Conservation (phyloP, 1,140 invertebrate species). For the Solenopsis invicta region DNA sequence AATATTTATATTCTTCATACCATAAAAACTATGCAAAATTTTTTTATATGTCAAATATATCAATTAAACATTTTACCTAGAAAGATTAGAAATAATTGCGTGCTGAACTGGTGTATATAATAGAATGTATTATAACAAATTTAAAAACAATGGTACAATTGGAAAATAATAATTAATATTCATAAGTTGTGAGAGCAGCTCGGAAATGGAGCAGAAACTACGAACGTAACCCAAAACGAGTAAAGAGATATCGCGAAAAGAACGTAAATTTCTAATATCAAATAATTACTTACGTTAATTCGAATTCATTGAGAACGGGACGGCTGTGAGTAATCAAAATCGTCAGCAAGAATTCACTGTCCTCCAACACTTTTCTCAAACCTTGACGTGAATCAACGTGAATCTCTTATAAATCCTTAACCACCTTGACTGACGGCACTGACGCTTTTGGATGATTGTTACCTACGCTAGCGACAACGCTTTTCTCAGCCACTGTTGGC, state of each 20-base stretch:
- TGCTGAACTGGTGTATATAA: neutral
- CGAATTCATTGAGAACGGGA: slow-evolving; percentile 29
- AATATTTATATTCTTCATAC: neutral
- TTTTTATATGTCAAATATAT: neutral
- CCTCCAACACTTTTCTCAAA: neutral
- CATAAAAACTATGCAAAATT: neutral
- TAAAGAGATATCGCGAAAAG: neutral
- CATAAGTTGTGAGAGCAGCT: slow-evolving; percentile 24
- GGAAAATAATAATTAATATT: slow-evolving; percentile 48
- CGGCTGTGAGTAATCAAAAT: neutral
- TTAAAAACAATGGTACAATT: slow-evolving; percentile 14
- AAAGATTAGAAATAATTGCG: neutral
- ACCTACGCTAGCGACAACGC: slow-evolving; percentile 3
- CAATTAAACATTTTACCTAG: neutral
- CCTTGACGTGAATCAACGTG: neutral
- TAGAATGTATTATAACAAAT: neutral
- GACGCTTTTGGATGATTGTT: neutral
- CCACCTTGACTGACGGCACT: neutral
- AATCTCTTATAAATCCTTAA: too few species aligned
- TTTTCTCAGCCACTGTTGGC: too few species aligned
- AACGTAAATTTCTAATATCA: neutral
- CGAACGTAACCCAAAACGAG: neutral
- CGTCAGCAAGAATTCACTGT: neutral
- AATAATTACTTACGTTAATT: slow-evolving; percentile 27
- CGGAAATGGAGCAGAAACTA: slow-evolving; percentile 26